Evolutionary conservation across 1,140 invertebrate species (phyloP).

Genomic region (Formica selysi): DNA sequence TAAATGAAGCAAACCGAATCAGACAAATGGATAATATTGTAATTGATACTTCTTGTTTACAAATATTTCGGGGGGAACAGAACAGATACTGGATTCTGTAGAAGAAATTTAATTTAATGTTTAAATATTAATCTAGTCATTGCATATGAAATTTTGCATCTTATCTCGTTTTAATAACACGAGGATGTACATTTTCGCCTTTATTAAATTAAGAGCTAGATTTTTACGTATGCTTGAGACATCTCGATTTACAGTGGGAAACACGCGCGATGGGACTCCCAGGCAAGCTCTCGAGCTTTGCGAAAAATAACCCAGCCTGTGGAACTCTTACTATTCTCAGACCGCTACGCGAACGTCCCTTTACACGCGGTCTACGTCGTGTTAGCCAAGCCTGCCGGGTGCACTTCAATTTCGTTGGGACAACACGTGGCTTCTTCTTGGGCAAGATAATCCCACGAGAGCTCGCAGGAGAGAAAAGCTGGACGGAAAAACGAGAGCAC

Average conservation of each 20-base stretch:
- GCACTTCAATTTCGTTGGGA: conserved; percentile 74
- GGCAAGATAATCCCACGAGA: conserved; percentile 40
- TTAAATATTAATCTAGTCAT: neutral
- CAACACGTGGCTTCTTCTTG: conserved; percentile 70
- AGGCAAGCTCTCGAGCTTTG: conserved; percentile 17
- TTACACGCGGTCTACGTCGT: conserved; percentile 47
- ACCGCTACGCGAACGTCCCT: conserved; percentile 48
- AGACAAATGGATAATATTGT: neutral
- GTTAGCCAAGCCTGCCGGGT: conserved; percentile 61
- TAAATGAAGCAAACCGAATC: neutral
- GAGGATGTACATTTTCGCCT: neutral
- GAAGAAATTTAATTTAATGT: neutral
- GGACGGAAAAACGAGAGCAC: conserved; percentile 4
- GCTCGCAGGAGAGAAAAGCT: conserved; percentile 24
- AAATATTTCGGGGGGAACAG: neutral
- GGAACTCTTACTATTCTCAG: conserved; percentile 36
- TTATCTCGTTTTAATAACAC: conserved; percentile 32
- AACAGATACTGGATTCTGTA: neutral
- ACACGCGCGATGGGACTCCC: conserved; percentile 2
- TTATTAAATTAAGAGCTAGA: conserved; percentile 42
- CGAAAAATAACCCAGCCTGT: conserved; percentile 57
- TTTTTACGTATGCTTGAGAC: conserved; percentile 34
- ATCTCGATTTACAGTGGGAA: conserved; percentile 66
- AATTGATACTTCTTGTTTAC: neutral
- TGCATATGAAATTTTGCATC: neutral